phyloP scores from a whole-genome alignment of 2,797 vertebrate genomes.

The Pempheris klunzingeri region DNA sequence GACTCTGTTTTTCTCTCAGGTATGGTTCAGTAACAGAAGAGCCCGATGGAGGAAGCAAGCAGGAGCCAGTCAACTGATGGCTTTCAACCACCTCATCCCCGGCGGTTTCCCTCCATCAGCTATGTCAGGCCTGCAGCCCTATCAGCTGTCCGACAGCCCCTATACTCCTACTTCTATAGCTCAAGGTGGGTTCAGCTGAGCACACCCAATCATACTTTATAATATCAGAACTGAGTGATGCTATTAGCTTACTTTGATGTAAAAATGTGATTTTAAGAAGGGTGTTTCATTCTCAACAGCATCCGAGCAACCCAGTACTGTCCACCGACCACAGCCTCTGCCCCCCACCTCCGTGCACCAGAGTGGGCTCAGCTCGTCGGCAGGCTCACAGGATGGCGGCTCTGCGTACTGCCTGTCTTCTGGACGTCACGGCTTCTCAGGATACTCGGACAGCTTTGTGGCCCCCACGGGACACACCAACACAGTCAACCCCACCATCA shows the following conservation, averaged over 20 bases:
- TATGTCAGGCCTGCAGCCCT: constrained; percentile 94
- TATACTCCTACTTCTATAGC: constrained; percentile 95
- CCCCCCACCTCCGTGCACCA: constrained; percentile 98
- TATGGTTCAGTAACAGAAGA: constrained; percentile 99
- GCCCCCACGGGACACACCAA: constrained; percentile 91
- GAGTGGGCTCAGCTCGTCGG: constrained; percentile 86
- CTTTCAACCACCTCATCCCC: constrained; percentile 99
- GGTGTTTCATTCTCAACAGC: constrained; percentile 52
- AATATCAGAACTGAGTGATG: neutral
- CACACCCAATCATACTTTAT: neutral
- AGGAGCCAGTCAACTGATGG: constrained; percentile 98
- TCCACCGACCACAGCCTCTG: constrained; percentile 97
- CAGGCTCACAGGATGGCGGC: constrained; percentile 91
- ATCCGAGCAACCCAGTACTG: constrained; percentile 89
- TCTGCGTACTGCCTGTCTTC: constrained; percentile 94
- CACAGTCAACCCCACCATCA: constrained; percentile 92
- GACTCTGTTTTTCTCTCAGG: constrained; percentile 80
- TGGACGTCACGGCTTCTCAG: constrained; percentile 95
- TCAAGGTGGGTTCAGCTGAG: constrained; percentile 86
- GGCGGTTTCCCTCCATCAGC: constrained; percentile 96
- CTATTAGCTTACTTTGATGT: neutral
- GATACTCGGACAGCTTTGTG: constrained; percentile 98
- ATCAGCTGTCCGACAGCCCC: constrained; percentile 96
- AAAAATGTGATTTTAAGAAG: neutral
- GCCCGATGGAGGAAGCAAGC: constrained; percentile 99